Evolutionary conservation across 37 sponge, comb jelly and placozoan genomes (phyloP).

Genomic region (Ianthella basta): DNA sequence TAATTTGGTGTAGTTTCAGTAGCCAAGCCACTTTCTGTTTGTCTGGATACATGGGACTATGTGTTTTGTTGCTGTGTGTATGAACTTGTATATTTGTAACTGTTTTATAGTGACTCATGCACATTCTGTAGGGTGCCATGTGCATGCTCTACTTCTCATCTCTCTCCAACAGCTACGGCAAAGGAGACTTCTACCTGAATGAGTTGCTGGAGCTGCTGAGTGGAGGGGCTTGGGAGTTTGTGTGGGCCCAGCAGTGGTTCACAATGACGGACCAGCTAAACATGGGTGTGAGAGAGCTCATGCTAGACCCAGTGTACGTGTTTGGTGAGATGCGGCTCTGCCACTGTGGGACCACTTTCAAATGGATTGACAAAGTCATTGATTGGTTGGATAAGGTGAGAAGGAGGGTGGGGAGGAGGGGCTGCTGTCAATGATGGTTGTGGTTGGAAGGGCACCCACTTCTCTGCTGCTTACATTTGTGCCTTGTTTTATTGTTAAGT

Average conservation of each 20-base stretch:
- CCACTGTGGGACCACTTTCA: conserved; percentile 58
- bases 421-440: too few relatives aligned
- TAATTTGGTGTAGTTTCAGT: too few relatives aligned
- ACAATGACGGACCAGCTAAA: conserved; percentile 73
- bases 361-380: conserved; percentile 49
- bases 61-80: too few relatives aligned
- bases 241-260: conserved; percentile 81
- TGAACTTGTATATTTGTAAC: too few relatives aligned
- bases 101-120: too few relatives aligned
- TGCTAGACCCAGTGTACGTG: conserved; percentile 72
- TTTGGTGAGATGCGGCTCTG: conserved; percentile 66
- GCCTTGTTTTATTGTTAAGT: too few relatives aligned
- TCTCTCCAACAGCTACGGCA: conserved; percentile 43
- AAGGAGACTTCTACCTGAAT: conserved; percentile 44
- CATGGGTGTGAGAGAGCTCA: conserved; percentile 62
- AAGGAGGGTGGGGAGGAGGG: not conserved
- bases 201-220: conserved; percentile 44
- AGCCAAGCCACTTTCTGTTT: too few relatives aligned
- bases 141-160: too few relatives aligned
- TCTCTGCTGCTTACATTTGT: too few relatives aligned
- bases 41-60: too few relatives aligned
- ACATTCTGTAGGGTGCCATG: too few relatives aligned
- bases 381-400: conserved; percentile 50
- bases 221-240: conserved; percentile 56
- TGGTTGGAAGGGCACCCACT: too few relatives aligned